phyloP scores from a whole-genome alignment of 2,888 invertebrate genomes.

The Chrysotoxum bicinctum region DNA sequence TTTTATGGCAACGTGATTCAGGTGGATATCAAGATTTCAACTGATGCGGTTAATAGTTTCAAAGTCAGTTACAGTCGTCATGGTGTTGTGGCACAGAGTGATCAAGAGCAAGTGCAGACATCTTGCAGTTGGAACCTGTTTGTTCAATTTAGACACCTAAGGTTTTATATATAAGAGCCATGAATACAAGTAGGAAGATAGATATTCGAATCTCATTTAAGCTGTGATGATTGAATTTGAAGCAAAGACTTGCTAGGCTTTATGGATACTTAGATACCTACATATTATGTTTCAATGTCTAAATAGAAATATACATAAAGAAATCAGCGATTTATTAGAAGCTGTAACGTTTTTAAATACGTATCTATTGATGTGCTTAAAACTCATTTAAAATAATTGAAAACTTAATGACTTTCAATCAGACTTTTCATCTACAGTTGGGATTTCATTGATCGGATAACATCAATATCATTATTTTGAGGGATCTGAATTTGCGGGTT shows the following conservation, averaged over 20 bases:
- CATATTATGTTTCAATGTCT: not conserved
- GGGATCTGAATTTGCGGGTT: too few species aligned
- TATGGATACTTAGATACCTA: too few species aligned
- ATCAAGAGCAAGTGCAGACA: conserved; percentile 55
- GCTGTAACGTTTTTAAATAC: too few species aligned
- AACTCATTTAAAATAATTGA: too few species aligned
- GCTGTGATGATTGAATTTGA: not conserved
- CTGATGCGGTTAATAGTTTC: conserved; percentile 49
- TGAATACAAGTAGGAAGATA: not conserved
- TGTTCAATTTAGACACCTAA: not conserved
- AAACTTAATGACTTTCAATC: too few species aligned
- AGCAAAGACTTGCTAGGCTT: not conserved
- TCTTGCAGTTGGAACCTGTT: conserved; percentile 39
- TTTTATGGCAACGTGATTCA: conserved; percentile 28
- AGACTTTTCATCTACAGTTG: too few species aligned
- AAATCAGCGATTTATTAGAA: too few species aligned
- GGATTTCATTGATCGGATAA: too few species aligned
- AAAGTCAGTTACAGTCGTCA: conserved; percentile 18
- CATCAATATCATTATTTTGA: too few species aligned
- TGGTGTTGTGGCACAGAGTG: not conserved
- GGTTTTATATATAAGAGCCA: not conserved
- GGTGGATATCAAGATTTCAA: conserved; percentile 42
- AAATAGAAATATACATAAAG: not conserved
- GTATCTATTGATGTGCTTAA: too few species aligned
- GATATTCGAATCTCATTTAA: not conserved